A percentile compares a stretch with the other conserved stretches of the same genome.
Conservation (phyloP, 2,888 invertebrate genomes). For the Drosophila colorata region DNA sequence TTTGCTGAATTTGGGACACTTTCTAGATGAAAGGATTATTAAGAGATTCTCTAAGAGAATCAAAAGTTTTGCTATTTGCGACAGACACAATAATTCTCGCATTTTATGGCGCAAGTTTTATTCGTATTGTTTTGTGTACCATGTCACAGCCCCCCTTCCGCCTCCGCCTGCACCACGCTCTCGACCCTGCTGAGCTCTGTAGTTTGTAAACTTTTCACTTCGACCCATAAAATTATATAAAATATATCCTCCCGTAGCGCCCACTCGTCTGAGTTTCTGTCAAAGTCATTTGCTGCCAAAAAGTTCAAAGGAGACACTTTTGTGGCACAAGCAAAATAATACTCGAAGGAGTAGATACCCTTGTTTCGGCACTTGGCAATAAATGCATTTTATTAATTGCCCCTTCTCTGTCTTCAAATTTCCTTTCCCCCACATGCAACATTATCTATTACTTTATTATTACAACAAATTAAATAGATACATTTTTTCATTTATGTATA, state of each 20-base stretch:
- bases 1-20: constrained; percentile 42
- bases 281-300: constrained; percentile 31
- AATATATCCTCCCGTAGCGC: constrained; percentile 40
- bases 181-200: neutral
- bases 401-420: too few species aligned
- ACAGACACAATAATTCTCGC: constrained; percentile 60
- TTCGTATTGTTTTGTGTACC: constrained; percentile 50
- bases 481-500: too few species aligned
- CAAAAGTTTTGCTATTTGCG: constrained; percentile 61
- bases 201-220: constrained; percentile 55
- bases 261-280: constrained; percentile 21
- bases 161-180: too few species aligned
- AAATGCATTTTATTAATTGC: too few species aligned
- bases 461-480: neutral
- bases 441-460: constrained; percentile 1
- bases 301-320: constrained; percentile 53
- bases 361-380: too few species aligned
- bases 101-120: constrained; percentile 61
- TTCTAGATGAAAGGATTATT: constrained; percentile 59
- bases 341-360: neutral
- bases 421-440: too few species aligned
- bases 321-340: constrained; percentile 26
- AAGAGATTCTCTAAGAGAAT: constrained; percentile 52
- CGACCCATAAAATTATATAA: constrained; percentile 61
- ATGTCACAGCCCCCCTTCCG: neutral